Base-by-base conservation (phyloP, 2,797 vertebrate genomes). In the Acanthopagrus latus region DNA sequence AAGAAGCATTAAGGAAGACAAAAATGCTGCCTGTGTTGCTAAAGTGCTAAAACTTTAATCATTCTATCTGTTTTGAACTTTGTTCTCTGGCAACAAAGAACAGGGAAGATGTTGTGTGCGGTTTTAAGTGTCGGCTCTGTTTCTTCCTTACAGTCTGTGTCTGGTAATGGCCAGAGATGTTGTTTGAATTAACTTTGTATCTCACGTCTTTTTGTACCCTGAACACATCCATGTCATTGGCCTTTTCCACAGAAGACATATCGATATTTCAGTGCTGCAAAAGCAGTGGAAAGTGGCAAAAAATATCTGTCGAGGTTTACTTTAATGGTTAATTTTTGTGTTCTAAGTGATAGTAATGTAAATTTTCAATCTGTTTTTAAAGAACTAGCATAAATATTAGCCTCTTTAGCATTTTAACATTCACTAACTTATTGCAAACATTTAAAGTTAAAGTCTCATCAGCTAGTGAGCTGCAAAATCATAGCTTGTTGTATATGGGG, bases 1-100 rank as follows among this genome's bases (percentile, higher is more conserved):
- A 80, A 62, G 64, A 81, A 18, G 58, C 70, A 79, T 80, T 85
- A 77, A 71, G 46, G 51, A 46, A 38, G 59, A 72, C 57, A 29
- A 59, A 73, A 71, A 27, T 1, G 2, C 58, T 11, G 43, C 51
- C 57, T 0, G 27, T 18, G 7, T 27, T 11, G 25, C 29, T 17
- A 1, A 27, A 44, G 58, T 79, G 78, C 63, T 74, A 29, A 82
- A 72, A 82, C 33, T 79, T 63, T 47, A 33, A 77, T 70, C 7
- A 54, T 62, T 74, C 57, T 50, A 78, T 71, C 64, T 54, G 52
- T 71, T 59, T 74, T 21, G 1, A 16, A 54, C 51, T 59, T 59
- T 43, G 18, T 41, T 59, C 41, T 23, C 27, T 11, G 2, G 10
- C 23, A 17, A 20, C 48, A 33, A 1, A 3, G 5, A 33, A 18